phyloP scores from a whole-genome alignment of 1,140 invertebrate species.

The Globodera rostochiensis region DNA sequence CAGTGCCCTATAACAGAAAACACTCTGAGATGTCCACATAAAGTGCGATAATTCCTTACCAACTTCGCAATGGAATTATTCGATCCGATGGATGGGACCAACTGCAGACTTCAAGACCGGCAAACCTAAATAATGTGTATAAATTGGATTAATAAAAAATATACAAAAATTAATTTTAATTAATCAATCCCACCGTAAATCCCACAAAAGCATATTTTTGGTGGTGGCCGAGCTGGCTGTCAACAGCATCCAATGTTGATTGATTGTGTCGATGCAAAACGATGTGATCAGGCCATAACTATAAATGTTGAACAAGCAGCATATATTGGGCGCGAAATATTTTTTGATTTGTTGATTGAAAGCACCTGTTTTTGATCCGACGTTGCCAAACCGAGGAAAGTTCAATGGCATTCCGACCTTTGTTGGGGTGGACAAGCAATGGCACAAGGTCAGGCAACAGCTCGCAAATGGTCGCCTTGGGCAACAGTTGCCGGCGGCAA shows the following conservation, averaged over 20 bases:
- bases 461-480: slow-evolving; percentile 38
- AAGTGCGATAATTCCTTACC: background rate
- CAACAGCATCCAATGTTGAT: slow-evolving; percentile 54
- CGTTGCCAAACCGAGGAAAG: slow-evolving; percentile 43
- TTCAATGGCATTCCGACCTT: slow-evolving; percentile 35
- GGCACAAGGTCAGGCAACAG: slow-evolving; percentile 47
- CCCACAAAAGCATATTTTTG: slow-evolving; percentile 54
- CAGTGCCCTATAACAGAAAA: slow-evolving; percentile 18
- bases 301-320: background rate
- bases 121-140: slow-evolving; percentile 34
- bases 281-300: slow-evolving; percentile 51
- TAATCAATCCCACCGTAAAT: slow-evolving; percentile 35
- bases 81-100: slow-evolving; percentile 48
- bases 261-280: slow-evolving; percentile 48
- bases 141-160: slow-evolving; percentile 18
- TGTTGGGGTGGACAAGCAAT: slow-evolving; percentile 54
- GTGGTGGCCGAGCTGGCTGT: slow-evolving; percentile 54
- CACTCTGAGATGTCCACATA: background rate
- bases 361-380: slow-evolving; percentile 31
- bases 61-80: slow-evolving; percentile 42
- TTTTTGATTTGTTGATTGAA: background rate
- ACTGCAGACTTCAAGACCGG: slow-evolving; percentile 44
- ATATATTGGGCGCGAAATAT: background rate
- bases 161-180: background rate
- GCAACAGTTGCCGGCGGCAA: slow-evolving; percentile 37